Conservation (phyloP, 2,797 vertebrate species). For the Distichodus sexfasciatus region DNA sequence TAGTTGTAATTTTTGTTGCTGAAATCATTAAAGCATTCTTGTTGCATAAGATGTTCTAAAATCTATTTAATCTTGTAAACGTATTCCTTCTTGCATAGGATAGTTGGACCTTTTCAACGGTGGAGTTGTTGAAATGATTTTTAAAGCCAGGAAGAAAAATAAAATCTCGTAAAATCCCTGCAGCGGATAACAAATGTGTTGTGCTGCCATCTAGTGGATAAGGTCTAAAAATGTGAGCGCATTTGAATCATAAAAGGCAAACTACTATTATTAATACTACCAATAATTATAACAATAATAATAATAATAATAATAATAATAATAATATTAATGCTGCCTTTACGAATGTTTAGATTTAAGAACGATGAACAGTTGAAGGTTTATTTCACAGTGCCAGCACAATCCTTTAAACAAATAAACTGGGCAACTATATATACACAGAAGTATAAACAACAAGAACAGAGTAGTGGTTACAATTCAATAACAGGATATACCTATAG, state of each 20-base stretch:
- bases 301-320: not conserved
- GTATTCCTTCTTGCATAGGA: too few relatives aligned
- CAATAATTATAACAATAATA: too few relatives aligned
- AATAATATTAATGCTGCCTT: not conserved
- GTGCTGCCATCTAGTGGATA: slow-evolving; percentile 35
- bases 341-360: slow-evolving; percentile 11
- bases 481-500: slow-evolving; percentile 51
- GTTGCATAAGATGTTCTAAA: too few relatives aligned
- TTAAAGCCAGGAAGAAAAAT: too few relatives aligned
- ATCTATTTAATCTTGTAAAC: too few relatives aligned
- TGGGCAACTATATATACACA: slow-evolving; percentile 48
- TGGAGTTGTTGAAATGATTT: too few relatives aligned
- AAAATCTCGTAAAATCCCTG: not conserved
- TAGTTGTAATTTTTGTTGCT: too few relatives aligned
- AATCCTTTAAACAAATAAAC: slow-evolving; percentile 53
- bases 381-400: slow-evolving; percentile 76
- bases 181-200: not conserved
- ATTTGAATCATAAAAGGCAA: too few relatives aligned
- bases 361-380: slow-evolving; percentile 38
- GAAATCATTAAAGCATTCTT: too few relatives aligned
- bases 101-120: too few relatives aligned
- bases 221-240: not conserved
- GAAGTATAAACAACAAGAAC: slow-evolving; percentile 73
- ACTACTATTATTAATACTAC: too few relatives aligned
- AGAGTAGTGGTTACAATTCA: slow-evolving; percentile 44